Evolutionary conservation across 92 coral and sea anemone species (phyloP).

Genomic region (Metridium senile): DNA sequence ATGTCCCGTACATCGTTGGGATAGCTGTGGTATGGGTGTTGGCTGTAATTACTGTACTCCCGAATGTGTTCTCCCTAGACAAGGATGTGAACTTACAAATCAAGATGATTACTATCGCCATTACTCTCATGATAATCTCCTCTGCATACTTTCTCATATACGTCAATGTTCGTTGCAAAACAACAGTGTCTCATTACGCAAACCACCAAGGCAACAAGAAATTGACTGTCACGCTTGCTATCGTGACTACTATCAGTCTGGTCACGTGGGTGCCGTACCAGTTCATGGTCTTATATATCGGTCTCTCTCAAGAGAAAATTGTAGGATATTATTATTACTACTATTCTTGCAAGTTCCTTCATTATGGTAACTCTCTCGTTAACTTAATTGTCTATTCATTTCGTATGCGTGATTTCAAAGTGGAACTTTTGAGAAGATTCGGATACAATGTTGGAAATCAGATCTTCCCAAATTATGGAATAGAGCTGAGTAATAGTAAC

Average conservation of each 20-base stretch:
- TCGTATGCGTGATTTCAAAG: constrained; percentile 21
- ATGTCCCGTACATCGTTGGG: background rate
- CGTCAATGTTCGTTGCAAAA: background rate
- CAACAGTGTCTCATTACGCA: background rate
- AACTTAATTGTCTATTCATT: constrained; percentile 5
- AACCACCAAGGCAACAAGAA: background rate
- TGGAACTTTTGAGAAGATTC: background rate
- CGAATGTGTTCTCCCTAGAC: background rate
- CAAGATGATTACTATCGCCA: background rate
- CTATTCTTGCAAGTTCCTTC: constrained; percentile 11
- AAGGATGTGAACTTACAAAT: background rate
- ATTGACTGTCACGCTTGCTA: constrained; percentile 15
- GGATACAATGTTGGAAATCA: background rate
- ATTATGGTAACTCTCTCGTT: constrained; percentile 16
- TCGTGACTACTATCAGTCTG: constrained; percentile 15
- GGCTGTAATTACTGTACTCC: background rate
- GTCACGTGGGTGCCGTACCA: constrained; percentile 21
- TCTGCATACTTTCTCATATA: background rate
- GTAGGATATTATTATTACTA: background rate
- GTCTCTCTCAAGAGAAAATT: background rate
- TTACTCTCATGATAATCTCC: background rate
- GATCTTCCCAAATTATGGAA: background rate
- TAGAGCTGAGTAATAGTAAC: background rate
- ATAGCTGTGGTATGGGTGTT: constrained; percentile 16
- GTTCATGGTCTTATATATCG: background rate